These are phyloP conservation scores for Rhincodon typus DNA, from an alignment of 2,797 vertebrate genomes.

Conservation along the genomic window DNA sequence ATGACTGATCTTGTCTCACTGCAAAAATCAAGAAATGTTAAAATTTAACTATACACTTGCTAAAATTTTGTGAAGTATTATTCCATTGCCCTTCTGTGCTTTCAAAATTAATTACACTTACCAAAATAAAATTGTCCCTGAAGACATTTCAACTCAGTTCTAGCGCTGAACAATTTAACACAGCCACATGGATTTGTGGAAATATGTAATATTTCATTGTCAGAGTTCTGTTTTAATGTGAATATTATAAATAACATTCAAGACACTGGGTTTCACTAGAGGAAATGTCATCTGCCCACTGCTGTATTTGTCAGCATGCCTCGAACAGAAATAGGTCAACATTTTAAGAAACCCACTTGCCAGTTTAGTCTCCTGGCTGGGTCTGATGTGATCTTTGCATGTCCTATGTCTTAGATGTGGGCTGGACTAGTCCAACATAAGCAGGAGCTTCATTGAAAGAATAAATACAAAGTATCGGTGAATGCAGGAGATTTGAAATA, in stretches of 20 bases:
- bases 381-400: not conserved
- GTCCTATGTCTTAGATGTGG: not conserved
- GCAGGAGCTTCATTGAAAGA: not conserved
- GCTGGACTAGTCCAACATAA: too few relatives aligned
- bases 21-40: slow-evolving; percentile 52
- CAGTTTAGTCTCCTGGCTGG: not conserved
- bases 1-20: slow-evolving; percentile 53
- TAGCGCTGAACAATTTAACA: not conserved
- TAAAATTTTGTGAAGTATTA: not conserved
- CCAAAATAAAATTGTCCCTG: not conserved
- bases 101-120: not conserved
- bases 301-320: not conserved
- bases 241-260: not conserved
- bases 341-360: not conserved
- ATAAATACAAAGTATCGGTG: too few relatives aligned
- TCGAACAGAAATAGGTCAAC: not conserved
- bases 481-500: too few relatives aligned
- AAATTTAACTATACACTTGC: not conserved
- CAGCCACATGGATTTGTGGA: not conserved
- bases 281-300: not conserved
- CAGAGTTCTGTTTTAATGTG: not conserved
- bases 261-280: not conserved
- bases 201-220: not conserved
- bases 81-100: too few relatives aligned
- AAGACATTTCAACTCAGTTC: not conserved